Conservation (phyloP, 1,140 invertebrate genomes). For the Camponotus pennsylvanicus region DNA sequence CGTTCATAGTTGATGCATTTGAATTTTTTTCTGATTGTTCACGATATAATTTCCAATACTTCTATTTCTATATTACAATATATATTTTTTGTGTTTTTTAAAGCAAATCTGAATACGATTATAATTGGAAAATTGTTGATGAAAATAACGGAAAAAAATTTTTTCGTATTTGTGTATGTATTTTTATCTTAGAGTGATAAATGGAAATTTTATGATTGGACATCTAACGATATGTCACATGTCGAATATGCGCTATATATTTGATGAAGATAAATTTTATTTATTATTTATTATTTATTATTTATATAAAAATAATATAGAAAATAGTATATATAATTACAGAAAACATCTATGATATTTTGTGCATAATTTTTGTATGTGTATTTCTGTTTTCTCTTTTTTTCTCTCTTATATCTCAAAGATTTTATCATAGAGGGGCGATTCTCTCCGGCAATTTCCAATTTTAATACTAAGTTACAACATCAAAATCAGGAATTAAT, state of each 20-base stretch:
- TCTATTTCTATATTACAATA: slow-evolving; percentile 38
- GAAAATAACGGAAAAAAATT: slow-evolving; percentile 17
- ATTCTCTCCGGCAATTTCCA: no score
- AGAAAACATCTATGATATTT: neutral
- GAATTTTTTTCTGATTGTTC: slow-evolving; percentile 2
- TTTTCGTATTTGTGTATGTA: neutral
- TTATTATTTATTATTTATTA: neutral
- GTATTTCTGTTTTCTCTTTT: no score
- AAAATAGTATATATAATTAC: neutral
- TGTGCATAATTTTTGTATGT: no score
- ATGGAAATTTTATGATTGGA: neutral
- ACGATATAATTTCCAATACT: slow-evolving; percentile 12
- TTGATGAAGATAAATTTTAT: neutral
- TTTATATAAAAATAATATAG: neutral
- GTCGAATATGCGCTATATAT: neutral
- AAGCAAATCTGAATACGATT: neutral
- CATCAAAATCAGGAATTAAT: no score
- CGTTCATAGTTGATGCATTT: slow-evolving; percentile 12
- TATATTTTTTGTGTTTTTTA: slow-evolving; percentile 11
- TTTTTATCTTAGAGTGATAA: neutral
- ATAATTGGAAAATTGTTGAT: neutral
- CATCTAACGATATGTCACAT: neutral
- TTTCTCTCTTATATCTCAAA: no score
- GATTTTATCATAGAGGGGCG: no score
- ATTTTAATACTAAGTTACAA: no score